phyloP scores from a whole-genome alignment of 2,797 vertebrate genomes.

The Rhinella marina region DNA sequence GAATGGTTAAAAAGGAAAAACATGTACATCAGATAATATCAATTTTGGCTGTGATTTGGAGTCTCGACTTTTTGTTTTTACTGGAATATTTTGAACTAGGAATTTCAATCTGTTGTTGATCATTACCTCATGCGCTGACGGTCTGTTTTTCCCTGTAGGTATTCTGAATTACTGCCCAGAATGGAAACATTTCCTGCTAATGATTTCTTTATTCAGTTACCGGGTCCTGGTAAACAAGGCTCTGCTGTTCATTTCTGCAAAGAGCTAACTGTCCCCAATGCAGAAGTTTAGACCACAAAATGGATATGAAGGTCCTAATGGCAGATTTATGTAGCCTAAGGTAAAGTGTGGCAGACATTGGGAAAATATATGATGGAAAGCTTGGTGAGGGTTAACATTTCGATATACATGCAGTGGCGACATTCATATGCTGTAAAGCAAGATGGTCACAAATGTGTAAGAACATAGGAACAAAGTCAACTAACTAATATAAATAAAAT shows the following conservation, averaged over 20 bases:
- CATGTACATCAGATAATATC: too few relatives aligned
- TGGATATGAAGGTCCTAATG: neutral
- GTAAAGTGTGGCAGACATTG: neutral
- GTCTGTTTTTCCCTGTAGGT: slow-evolving; percentile 31
- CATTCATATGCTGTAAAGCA: neutral
- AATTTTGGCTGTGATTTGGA: neutral
- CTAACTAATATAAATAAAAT: neutral
- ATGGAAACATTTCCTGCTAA: neutral
- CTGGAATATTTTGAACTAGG: neutral
- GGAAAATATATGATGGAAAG: too few relatives aligned
- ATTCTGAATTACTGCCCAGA: slow-evolving; percentile 29
- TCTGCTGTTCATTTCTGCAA: neutral
- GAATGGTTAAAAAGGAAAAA: too few relatives aligned
- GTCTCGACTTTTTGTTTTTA: neutral
- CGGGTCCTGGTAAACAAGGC: slow-evolving; percentile 2
- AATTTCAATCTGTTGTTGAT: neutral
- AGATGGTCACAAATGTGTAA: neutral
- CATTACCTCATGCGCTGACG: slow-evolving; percentile 14
- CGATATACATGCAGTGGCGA: neutral
- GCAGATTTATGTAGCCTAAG: neutral
- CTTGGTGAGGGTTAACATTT: neutral
- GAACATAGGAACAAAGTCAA: neutral
- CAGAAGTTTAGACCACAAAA: neutral
- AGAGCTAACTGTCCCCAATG: neutral
- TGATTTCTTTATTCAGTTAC: slow-evolving; percentile 17